These are phyloP conservation scores for Otocyon megalotis DNA, from an alignment of 2,113 vertebrate genomes.

Conservation along the genomic window DNA sequence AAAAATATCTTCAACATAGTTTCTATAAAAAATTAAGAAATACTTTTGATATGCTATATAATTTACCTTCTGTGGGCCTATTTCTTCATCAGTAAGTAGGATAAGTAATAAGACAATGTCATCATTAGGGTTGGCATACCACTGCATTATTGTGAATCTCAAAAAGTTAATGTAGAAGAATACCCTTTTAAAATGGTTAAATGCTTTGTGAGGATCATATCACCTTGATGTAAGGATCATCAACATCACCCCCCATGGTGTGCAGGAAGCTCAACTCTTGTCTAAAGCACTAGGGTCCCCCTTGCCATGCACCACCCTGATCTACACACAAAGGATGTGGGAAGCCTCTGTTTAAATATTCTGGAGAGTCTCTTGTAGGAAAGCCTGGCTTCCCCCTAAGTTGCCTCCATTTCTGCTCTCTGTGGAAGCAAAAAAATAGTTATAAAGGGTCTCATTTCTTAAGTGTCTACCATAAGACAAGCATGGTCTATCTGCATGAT, in stretches of 20 bases:
- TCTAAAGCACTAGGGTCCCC: neutral
- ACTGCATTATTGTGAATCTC: neutral
- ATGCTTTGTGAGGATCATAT: neutral
- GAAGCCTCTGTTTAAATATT: neutral
- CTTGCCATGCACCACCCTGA: accelerated
- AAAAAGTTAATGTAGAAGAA: neutral
- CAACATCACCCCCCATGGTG: too few relatives aligned
- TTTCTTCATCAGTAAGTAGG: neutral
- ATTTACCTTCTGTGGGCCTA: neutral
- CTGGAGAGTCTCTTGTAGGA: neutral
- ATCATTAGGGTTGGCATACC: neutral
- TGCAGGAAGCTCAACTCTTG: neutral
- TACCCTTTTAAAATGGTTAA: neutral
- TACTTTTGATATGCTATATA: neutral
- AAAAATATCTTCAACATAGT: slow-evolving; percentile 20
- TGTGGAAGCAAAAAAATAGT: neutral
- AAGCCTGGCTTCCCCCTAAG: neutral
- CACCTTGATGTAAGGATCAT: neutral
- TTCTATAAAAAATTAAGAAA: slow-evolving; percentile 36
- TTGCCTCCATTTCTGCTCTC: neutral
- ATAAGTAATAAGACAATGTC: neutral
- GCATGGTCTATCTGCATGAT: neutral
- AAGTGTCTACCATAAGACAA: neutral
- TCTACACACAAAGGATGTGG: neutral
- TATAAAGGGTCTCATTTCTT: neutral